phyloP scores from a whole-genome alignment of 2,113 vertebrate genomes.

The Anthoscopus minutus region DNA sequence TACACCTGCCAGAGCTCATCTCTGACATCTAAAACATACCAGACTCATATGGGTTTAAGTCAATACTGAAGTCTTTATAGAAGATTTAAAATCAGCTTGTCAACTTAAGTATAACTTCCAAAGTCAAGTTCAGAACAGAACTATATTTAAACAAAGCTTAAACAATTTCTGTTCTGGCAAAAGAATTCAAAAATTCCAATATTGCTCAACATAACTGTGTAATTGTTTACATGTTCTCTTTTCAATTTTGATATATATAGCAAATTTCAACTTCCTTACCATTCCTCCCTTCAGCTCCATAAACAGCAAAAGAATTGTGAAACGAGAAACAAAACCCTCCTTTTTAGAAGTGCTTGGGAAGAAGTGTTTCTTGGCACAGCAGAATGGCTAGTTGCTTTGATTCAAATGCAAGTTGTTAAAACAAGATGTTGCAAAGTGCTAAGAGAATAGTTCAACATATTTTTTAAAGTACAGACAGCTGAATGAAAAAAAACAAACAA shows the following conservation, averaged over 20 bases:
- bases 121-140: background rate
- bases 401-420: background rate
- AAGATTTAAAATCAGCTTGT: background rate
- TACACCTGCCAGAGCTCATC: background rate
- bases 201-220: background rate
- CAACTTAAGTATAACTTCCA: background rate
- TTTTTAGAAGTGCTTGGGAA: background rate
- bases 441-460: background rate
- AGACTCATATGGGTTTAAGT: background rate
- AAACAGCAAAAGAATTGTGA: constrained; percentile 5
- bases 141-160: background rate
- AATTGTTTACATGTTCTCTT: background rate
- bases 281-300: background rate
- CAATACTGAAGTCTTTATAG: background rate
- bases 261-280: background rate
- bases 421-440: background rate
- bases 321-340: background rate
- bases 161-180: background rate
- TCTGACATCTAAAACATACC: background rate
- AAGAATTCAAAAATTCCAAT: background rate
- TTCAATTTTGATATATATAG: background rate
- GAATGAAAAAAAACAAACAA: background rate
- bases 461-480: background rate
- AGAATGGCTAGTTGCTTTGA: background rate
- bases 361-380: constrained; percentile 27